Evolutionary conservation across 2,113 vertebrate species (phyloP).

Genomic region (Acinonyx jubatus): DNA sequence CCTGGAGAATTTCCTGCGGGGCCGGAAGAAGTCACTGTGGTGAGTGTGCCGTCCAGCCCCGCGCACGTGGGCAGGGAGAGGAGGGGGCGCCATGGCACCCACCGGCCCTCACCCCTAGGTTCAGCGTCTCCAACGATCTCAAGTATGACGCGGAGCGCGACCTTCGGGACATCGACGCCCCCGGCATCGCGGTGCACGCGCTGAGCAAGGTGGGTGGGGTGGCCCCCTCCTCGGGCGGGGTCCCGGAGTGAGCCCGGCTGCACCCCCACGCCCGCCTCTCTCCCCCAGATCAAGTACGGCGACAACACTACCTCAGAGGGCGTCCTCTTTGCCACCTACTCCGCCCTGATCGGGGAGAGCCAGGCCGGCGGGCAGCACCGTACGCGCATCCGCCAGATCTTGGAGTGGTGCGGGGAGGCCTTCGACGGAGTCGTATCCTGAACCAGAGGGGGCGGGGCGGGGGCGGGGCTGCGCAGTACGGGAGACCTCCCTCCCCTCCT

Average conservation of each 20-base stretch:
- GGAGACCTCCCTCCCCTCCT: no score
- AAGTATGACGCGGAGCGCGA: slow-evolving; percentile 98
- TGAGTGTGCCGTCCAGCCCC: slow-evolving; percentile 76
- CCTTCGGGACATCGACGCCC: slow-evolving; percentile 95
- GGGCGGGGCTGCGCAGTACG: no score
- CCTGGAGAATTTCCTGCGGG: slow-evolving; percentile 94
- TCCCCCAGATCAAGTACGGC: slow-evolving; percentile 95
- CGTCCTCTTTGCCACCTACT: slow-evolving; percentile 98
- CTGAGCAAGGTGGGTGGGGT: slow-evolving; percentile 93
- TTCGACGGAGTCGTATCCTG: slow-evolving; percentile 99
- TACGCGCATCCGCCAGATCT: slow-evolving; percentile 95
- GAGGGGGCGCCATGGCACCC: not conserved
- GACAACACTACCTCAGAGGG: slow-evolving; percentile 99
- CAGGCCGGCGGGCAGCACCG: slow-evolving; percentile 97
- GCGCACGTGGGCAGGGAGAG: not conserved
- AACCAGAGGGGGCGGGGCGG: not conserved
- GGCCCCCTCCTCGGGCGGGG: not conserved
- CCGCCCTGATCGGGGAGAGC: slow-evolving; percentile 98
- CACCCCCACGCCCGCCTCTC: not conserved
- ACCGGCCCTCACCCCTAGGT: slow-evolving; percentile 85
- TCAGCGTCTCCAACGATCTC: slow-evolving; percentile 99
- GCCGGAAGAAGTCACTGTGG: slow-evolving; percentile 96
- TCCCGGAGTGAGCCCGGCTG: rapidly evolving
- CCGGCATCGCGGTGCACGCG: slow-evolving; percentile 93
- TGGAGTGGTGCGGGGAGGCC: slow-evolving; percentile 96